A percentile compares a stretch with the other conserved stretches of the same genome.
phyloP scores from a whole-genome alignment of 2,797 vertebrate genomes.

The Anas acuta region DNA sequence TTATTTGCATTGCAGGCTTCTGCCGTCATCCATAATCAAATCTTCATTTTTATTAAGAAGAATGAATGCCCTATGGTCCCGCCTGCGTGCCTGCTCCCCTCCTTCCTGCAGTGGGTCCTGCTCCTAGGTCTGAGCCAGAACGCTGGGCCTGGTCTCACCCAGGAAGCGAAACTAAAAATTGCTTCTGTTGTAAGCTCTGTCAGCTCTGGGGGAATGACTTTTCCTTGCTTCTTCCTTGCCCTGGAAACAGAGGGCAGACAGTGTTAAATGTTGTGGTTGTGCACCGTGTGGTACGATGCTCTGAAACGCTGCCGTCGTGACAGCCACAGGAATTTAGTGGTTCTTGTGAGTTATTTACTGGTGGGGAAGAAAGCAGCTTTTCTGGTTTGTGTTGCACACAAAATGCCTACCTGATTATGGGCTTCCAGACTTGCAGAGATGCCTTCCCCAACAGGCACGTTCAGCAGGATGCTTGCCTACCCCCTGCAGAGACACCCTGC shows the following conservation, averaged over 20 bases:
- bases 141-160: neutral
- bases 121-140: neutral
- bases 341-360: fast-evolving
- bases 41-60: neutral
- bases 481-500: neutral
- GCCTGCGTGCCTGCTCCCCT: fast-evolving
- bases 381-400: neutral
- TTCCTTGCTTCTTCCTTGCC: neutral
- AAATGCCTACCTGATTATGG: neutral
- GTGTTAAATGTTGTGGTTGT: fast-evolving
- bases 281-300: fast-evolving
- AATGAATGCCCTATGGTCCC: neutral
- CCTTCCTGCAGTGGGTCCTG: neutral
- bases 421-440: neutral
- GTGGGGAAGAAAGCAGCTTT: neutral
- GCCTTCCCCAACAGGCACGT: neutral
- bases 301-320: fast-evolving
- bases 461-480: neutral
- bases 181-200: neutral
- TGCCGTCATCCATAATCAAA: fast-evolving
- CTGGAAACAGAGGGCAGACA: fast-evolving
- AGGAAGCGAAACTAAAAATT: neutral
- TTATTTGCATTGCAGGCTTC: neutral
- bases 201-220: neutral
- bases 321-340: neutral